Percentiles rank a stretch among this genome's conserved stretches.
Evolutionary conservation across 2,113 vertebrate species (phyloP).

Genomic region (Tylochromis polylepis): DNA sequence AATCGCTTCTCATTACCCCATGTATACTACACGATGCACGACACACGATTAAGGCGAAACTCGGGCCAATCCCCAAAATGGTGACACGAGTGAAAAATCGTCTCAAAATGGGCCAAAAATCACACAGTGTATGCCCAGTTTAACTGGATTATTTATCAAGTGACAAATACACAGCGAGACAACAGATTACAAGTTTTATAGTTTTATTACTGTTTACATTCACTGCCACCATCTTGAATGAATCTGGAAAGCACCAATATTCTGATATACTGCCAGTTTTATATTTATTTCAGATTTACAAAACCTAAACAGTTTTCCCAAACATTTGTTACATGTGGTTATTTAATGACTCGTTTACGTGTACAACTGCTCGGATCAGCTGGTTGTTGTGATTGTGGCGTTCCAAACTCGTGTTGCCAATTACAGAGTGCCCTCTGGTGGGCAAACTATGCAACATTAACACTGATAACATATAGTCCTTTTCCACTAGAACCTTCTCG

Average conservation of each 20-base stretch:
- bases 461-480: not conserved
- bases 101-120: no score
- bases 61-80: no score
- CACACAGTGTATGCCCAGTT: no score
- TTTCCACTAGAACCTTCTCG: not conserved
- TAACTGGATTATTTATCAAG: not conserved
- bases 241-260: not conserved
- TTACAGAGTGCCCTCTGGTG: not conserved
- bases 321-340: not conserved
- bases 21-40: no score
- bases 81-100: no score
- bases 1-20: no score
- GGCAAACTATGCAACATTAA: not conserved
- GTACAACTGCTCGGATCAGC: not conserved
- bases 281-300: not conserved
- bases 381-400: not conserved
- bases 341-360: not conserved
- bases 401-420: not conserved
- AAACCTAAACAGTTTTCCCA: not conserved
- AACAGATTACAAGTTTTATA: not conserved
- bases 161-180: not conserved
- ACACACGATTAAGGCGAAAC: no score
- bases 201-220: not conserved
- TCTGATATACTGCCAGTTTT: not conserved
- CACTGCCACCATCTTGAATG: not conserved